Base-by-base conservation (phyloP, 2,113 vertebrate genomes). In the Odocoileus hemionus region DNA sequence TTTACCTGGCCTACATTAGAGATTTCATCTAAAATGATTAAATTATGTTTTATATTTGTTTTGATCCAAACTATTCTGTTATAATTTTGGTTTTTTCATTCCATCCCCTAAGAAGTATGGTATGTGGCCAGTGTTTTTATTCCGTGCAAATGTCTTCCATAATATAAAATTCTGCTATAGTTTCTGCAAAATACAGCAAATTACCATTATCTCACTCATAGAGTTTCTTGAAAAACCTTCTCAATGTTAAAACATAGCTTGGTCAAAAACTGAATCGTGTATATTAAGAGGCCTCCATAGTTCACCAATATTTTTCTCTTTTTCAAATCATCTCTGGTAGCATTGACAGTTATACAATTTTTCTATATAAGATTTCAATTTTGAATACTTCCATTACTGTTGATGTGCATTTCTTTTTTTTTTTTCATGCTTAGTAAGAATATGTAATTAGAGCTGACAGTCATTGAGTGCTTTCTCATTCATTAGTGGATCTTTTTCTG, bases 1-100 rank as follows among this genome's bases (percentile, higher is more conserved):
- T 70, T 74, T 86, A 64, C 2, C 55, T 61, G 52, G 45, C 25
- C n/a, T 45, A 94, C 33, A 80, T 50, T 28, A 86, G 28, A 13
- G n/a, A 76, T 78, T 91, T 12, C 67, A 93, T n/a, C 47, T 87
- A 91, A 93, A 96, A 91, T 58, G 76, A 64, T 83, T 55, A 30
- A 45, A 3, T 30, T 52, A 23, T 47, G 30, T 79, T 79, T 95
- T 91, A 83, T 2, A 89, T 25, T 82, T 89, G 23, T 84, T 70
- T 67, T 79, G 85, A 61, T 39, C 54, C 33, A 70, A 88, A 91
- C 43, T 23, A 88, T 74, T 91, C 16, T 55, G 26, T 64, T 84
- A 6, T 17, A 50, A 60, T 78, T 89, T 85, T 57, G 21, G 15
- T 55, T 86, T 93, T 94, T 26, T 52, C 43, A 61, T 60, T 83